phyloP scores from a whole-genome alignment of 1,140 invertebrate genomes.

The Brachionus rotundiformis region DNA sequence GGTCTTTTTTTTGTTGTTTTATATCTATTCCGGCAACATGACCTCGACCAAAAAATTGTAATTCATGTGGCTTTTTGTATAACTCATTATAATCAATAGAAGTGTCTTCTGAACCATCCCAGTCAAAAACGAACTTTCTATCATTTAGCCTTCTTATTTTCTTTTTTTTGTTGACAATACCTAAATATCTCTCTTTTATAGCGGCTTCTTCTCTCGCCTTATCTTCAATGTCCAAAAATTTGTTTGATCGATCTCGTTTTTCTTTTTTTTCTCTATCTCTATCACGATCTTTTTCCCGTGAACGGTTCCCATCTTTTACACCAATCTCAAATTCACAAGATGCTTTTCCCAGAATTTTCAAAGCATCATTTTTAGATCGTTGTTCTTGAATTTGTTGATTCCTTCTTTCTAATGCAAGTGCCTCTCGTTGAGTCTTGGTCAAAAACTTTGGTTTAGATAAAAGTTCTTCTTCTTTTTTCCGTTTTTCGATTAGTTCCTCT shows the following conservation, averaged over 20 bases:
- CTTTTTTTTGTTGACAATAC: conserved; percentile 88
- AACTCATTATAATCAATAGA: conserved; percentile 94
- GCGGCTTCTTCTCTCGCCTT: conserved; percentile 14
- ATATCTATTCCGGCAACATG: conserved; percentile 94
- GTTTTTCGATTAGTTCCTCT: conserved; percentile 91
- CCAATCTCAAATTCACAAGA: conserved; percentile 63
- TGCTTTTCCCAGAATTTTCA: conserved; percentile 71
- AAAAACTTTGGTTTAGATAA: conserved; percentile 86
- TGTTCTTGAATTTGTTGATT: conserved; percentile 78
- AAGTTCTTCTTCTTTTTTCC: conserved; percentile 89
- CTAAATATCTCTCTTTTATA: conserved; percentile 79
- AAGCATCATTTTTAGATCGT: conserved; percentile 72
- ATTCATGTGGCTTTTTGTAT: conserved; percentile 90
- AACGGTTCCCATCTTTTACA: conserved; percentile 60
- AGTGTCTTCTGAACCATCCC: conserved; percentile 98
- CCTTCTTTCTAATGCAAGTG: conserved; percentile 80
- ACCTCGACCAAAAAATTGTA: conserved; percentile 95
- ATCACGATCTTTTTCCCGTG: conserved; percentile 55
- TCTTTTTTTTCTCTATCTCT: conserved; percentile 56
- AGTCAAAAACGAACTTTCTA: conserved; percentile 99
- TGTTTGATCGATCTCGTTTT: conserved; percentile 56
- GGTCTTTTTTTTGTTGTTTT: conserved; percentile 90
- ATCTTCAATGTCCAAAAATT: conserved; percentile 34
- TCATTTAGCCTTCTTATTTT: conserved; percentile 86
- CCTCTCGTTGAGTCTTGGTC: conserved; percentile 88